Evolutionary conservation across 2,797 vertebrate species (phyloP).

Genomic region (Gephyroberyx darwinii): DNA sequence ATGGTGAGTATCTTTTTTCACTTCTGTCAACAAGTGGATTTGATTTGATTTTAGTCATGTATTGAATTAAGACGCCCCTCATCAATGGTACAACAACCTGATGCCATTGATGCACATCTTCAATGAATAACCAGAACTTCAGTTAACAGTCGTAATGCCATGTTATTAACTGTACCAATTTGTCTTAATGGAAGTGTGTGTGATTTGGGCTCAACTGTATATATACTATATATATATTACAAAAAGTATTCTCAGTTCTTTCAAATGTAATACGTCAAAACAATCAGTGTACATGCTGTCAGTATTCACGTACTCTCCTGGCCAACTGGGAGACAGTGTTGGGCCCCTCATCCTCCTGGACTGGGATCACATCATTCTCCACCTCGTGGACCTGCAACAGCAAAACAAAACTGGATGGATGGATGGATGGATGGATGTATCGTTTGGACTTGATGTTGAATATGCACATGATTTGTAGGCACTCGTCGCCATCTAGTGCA

Average conservation of each 20-base stretch:
- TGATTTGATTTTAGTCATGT: too few species aligned
- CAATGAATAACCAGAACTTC: too few species aligned
- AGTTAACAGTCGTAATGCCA: too few species aligned
- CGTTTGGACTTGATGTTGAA: neutral
- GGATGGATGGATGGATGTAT: neutral
- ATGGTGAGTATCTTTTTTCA: too few species aligned
- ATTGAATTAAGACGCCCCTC: too few species aligned
- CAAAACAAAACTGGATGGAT: neutral
- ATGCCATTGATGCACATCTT: too few species aligned
- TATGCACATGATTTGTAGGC: neutral
- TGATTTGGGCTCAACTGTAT: too few species aligned
- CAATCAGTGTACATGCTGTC: neutral
- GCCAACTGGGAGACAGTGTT: conserved; percentile 87
- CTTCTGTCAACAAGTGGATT: too few species aligned
- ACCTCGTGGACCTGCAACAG: conserved; percentile 73
- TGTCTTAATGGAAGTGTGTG: conserved; percentile 1
- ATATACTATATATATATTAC: too few species aligned
- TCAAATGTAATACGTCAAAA: neutral
- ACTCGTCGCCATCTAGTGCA: conserved; percentile 48
- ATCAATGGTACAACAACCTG: too few species aligned
- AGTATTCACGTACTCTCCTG: conserved; percentile 80
- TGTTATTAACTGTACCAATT: neutral
- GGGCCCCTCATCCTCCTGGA: conserved; percentile 82
- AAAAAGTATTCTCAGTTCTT: too few species aligned
- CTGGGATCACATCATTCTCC: conserved; percentile 74